Conservation (phyloP, 2,797 vertebrate species). For the Staurois parvus region DNA sequence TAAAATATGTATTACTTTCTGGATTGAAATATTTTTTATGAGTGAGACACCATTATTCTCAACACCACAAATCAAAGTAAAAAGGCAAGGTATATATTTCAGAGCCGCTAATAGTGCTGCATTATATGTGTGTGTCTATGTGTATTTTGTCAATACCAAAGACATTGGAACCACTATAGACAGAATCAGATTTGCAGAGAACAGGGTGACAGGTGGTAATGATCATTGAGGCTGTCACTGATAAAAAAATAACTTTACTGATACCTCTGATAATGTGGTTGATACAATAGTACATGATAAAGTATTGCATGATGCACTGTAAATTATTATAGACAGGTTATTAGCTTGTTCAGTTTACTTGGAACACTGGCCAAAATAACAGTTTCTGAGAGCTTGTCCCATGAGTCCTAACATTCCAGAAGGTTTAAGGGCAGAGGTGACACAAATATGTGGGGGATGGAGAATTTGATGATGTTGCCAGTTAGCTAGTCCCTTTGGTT, state of each 20-base stretch:
- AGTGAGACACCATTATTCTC: neutral
- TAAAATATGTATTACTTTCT: neutral
- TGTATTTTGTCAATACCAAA: neutral
- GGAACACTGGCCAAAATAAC: slow-evolving; percentile 19
- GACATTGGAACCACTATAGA: neutral
- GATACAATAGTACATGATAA: slow-evolving; percentile 2
- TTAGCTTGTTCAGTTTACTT: slow-evolving; percentile 8
- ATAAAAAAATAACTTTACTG: neutral
- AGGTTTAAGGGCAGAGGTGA: slow-evolving; percentile 28
- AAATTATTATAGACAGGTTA: slow-evolving; percentile 33
- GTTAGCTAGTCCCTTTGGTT: slow-evolving; percentile 38
- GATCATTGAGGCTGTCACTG: neutral
- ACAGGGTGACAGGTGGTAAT: neutral
- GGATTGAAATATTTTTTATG: no score
- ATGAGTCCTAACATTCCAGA: slow-evolving; percentile 32
- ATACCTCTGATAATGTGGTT: neutral
- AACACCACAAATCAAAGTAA: neutral
- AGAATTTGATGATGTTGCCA: slow-evolving; percentile 35
- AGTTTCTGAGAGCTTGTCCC: slow-evolving; percentile 22
- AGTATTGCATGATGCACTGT: slow-evolving; percentile 1
- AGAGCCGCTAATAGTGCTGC: no score
- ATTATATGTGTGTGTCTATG: no score
- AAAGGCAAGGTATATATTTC: no score
- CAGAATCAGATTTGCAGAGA: neutral
- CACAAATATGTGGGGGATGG: slow-evolving; percentile 19